Evolutionary conservation across 37 sponge, comb jelly and placozoan species (phyloP).

Genomic region (Aplysina aerophoba): DNA sequence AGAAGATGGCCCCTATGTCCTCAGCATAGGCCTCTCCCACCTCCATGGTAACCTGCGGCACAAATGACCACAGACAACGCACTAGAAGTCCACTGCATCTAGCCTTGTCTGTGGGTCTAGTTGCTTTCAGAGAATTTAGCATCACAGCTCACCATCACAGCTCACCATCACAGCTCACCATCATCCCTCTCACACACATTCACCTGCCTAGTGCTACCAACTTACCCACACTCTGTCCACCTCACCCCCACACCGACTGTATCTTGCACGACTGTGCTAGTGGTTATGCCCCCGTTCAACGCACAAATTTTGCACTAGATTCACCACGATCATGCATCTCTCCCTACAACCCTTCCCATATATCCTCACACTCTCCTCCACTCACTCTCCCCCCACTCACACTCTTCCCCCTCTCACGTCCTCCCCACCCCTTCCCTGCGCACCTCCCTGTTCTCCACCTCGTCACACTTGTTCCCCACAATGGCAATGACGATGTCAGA

Average conservation of each 20-base stretch:
- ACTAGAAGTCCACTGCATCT: too few species aligned
- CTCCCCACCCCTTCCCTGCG: neutral
- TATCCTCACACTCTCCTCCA: neutral
- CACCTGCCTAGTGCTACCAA: neutral
- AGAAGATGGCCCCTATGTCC: slow-evolving; percentile 9
- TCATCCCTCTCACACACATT: neutral
- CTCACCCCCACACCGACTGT: too few species aligned
- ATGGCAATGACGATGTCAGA: slow-evolving; percentile 65
- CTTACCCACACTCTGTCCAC: neutral
- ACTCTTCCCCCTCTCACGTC: neutral
- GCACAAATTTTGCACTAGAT: neutral
- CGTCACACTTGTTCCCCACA: slow-evolving; percentile 78
- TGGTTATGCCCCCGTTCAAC: too few species aligned
- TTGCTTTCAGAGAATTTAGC: too few species aligned
- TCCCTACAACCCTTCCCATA: neutral
- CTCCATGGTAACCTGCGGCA: neutral
- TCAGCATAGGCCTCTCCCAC: slow-evolving; percentile 8
- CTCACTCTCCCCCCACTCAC: neutral
- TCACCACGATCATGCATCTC: neutral
- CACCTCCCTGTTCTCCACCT: slow-evolving; percentile 63
- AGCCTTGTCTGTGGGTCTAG: too few species aligned
- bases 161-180: neutral
- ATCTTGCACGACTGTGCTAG: too few species aligned
- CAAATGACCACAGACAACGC: too few species aligned
- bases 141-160: too few species aligned